Evolutionary conservation across 2,113 vertebrate species (phyloP), one percentile per base, ranked within the genome.

Genomic region (Carettochelys insculpta): DNA sequence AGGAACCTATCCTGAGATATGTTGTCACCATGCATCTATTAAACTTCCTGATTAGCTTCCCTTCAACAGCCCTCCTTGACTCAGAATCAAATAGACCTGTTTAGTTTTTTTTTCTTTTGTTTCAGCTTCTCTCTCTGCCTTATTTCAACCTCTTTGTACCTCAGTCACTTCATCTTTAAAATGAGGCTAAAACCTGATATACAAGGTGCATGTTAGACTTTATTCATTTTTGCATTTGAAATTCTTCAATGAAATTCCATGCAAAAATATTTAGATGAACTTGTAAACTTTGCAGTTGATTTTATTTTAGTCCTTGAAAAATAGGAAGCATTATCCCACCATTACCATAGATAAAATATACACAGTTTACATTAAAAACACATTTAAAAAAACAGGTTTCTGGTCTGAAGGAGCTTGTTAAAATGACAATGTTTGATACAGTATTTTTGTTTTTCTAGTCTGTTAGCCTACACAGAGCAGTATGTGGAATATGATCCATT

Each of bases 401-500:
- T 43, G 11, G 47, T 29, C 53, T 84, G 31, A 38, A 81, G n/a
- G n/a, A 58, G 34, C 17, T 27, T 22, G 3, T n/a, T 43, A 75
- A 54, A 38, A 38, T 52, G 19, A 83, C 61, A 58, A 76, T 80
- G 1, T 93, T 82, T 58, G 41, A 54, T 92, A n/a, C n/a, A n/a
- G n/a, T n/a, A 29, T 25, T 97, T 89, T 92, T 96, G 34, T 95
- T 94, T 96, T 92, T 80, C 83, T 90, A 99, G 99, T 97, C 98
- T 99, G 94, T 96, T 99, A 98, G 98, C 97, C 90, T 99, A 99
- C 96, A 99, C 99, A 48, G 99, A 99, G 96, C 99, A 99, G 97
- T 99, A 99, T 95, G 90, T 99, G 96, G 99, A 99, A 97, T 99
- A 99, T n/a, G 99, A 99, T 97, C 99, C 99, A 7, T 99, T 99